Evolutionary conservation across 2,113 vertebrate genomes (phyloP).

Genomic region (mouse (Mus musculus)): DNA sequence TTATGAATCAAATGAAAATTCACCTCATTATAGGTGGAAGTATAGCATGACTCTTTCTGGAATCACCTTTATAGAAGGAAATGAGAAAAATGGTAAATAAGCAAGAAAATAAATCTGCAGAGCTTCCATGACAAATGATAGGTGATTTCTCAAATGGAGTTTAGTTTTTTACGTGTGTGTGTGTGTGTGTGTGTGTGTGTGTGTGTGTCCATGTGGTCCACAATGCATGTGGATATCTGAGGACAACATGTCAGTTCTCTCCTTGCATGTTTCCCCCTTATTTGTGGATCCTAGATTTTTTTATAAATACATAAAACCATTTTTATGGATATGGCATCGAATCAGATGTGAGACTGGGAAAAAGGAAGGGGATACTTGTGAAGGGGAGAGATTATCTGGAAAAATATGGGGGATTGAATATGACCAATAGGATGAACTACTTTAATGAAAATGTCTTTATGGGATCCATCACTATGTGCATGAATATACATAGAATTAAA

Average conservation of each 20-base stretch:
- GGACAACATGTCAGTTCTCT: background rate
- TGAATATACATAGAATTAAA: background rate
- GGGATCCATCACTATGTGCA: background rate
- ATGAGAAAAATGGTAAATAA: background rate
- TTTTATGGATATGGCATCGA: background rate
- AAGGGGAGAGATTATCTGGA: background rate
- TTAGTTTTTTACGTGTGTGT: background rate
- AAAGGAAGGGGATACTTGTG: background rate
- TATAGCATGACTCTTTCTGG: background rate
- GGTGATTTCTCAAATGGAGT: background rate
- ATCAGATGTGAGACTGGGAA: background rate
- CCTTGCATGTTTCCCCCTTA: background rate
- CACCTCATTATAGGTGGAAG: background rate
- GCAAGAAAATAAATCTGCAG: background rate
- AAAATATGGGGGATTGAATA: background rate
- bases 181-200: background rate
- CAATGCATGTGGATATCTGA: background rate
- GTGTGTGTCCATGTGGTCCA: background rate
- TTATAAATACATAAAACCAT: background rate
- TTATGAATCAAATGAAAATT: slow-evolving; percentile 5
- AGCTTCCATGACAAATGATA: background rate
- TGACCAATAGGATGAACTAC: background rate
- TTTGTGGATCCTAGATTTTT: background rate
- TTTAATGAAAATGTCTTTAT: background rate
- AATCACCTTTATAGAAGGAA: background rate